Evolutionary conservation across 2,797 vertebrate genomes (phyloP), one percentile per base, ranked within the genome.

Genomic region (Acropternis orthonyx): DNA sequence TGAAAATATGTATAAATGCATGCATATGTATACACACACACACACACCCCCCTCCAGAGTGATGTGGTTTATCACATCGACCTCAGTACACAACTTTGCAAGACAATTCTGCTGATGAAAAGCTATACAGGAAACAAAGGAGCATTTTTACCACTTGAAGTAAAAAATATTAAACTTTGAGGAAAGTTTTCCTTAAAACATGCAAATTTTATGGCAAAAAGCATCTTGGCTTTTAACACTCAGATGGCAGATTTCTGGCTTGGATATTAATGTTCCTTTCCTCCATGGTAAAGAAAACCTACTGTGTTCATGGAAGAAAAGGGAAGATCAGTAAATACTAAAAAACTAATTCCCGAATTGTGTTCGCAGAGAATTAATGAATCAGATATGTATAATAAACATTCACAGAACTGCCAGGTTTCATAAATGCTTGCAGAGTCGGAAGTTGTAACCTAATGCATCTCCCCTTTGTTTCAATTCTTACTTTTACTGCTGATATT

Each of bases 321-420:
- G 15, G 30, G 10, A 51, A 63, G 23, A 72, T 22, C n/a, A n/a
- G 7, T 54, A 59, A 89, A 69, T 14, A 30, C 3, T 12, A 14
- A 16, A 16, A 44, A 63, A 82, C 10, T 12, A 46, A 22, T 23
- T 67, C 32, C 26, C 16, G 20, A 68, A 17, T 9, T 68, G 22
- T 80, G 30, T 55, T 88, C 14, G 5, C 2, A 19, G 56, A 55
- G 10, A 26, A 48, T 69, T 61, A 55, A 59, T 13, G 7, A 56
- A 32, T 77, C 28, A 34, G 39, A 56, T 10, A 5, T 0, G 0
- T 14, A 13, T 54, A 62, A 51, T 18, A 54, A 87, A 37, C 1
- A 2, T 24, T 66, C 52, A 44, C 13, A 66, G 28, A 74, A 41
- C 75, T 51, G 34, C 28, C 28, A 41, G 61, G 43, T 92, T 77